Percentiles rank a stretch among this genome's conserved stretches.
Evolutionary conservation across 2,797 vertebrate genomes (phyloP).

Genomic region (Rhyacichthys aspro): DNA sequence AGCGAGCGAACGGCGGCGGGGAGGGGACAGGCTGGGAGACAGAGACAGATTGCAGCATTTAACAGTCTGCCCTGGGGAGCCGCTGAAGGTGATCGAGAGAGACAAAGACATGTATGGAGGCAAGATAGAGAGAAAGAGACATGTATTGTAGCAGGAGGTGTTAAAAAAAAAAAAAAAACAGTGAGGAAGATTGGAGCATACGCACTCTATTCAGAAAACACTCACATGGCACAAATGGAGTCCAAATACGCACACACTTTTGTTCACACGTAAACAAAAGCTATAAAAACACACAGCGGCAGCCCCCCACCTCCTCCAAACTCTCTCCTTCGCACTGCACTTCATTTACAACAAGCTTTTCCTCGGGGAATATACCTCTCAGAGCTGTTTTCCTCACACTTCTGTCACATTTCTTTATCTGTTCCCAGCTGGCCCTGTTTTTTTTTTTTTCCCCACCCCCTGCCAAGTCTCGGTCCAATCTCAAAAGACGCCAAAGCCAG

Average conservation of each 20-base stretch:
- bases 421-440: conserved; percentile 18
- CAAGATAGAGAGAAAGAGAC: conserved; percentile 53
- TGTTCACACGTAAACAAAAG: conserved; percentile 44
- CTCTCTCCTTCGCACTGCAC: conserved; percentile 32
- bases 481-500: conserved; percentile 12
- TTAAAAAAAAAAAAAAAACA: conserved; percentile 26
- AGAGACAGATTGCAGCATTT: conserved; percentile 84
- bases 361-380: conserved; percentile 55
- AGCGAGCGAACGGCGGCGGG: conserved; percentile 6
- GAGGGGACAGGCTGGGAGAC: conserved; percentile 55
- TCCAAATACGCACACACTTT: conserved; percentile 46
- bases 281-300: conserved; percentile 26
- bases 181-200: conserved; percentile 62
- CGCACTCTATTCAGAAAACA: conserved; percentile 48
- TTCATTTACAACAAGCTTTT: conserved; percentile 62
- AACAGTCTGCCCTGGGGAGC: conserved; percentile 77
- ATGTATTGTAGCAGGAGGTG: conserved; percentile 39
- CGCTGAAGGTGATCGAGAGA: conserved; percentile 74
- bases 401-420: conserved; percentile 57
- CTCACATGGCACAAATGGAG: conserved; percentile 38
- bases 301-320: background rate
- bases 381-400: conserved; percentile 55
- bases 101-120: conserved; percentile 59
- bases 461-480: background rate
- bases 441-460: background rate